Evolutionary conservation across 2,797 vertebrate species (phyloP).

Genomic region (Dromococcyx pavoninus): DNA sequence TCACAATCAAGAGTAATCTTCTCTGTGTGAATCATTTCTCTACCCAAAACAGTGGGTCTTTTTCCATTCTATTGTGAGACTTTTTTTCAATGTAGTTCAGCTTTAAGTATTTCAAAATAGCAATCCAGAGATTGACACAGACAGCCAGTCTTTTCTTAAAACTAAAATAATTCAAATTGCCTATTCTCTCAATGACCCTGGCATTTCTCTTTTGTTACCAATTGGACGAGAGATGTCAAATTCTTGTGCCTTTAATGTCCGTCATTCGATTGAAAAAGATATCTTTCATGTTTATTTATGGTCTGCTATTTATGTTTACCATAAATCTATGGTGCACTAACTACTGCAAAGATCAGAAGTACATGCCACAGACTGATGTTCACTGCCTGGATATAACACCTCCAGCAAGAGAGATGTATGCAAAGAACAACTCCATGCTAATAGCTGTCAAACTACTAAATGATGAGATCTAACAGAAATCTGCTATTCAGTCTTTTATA

Average conservation of each 20-base stretch:
- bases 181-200: not conserved
- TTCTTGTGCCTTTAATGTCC: slow-evolving; percentile 12
- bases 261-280: slow-evolving; percentile 1
- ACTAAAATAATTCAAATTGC: slow-evolving; percentile 38
- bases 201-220: slow-evolving; percentile 26
- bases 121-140: not conserved
- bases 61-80: not conserved
- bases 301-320: not conserved
- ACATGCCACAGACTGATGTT: not conserved
- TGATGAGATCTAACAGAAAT: not conserved
- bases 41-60: not conserved
- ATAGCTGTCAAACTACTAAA: not conserved
- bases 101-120: not conserved
- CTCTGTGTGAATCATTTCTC: not conserved
- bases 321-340: not conserved
- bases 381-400: not conserved
- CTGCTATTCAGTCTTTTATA: not conserved
- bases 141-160: slow-evolving; percentile 12
- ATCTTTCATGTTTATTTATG: not conserved
- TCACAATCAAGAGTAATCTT: not conserved
- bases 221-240: slow-evolving; percentile 3
- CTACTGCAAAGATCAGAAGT: not conserved
- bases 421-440: not conserved
- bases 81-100: not conserved
- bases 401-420: not conserved